Evolutionary conservation across 2,888 invertebrate species (phyloP), one percentile per base, ranked within the genome.

Genomic region (Synergus umbraculus): DNA sequence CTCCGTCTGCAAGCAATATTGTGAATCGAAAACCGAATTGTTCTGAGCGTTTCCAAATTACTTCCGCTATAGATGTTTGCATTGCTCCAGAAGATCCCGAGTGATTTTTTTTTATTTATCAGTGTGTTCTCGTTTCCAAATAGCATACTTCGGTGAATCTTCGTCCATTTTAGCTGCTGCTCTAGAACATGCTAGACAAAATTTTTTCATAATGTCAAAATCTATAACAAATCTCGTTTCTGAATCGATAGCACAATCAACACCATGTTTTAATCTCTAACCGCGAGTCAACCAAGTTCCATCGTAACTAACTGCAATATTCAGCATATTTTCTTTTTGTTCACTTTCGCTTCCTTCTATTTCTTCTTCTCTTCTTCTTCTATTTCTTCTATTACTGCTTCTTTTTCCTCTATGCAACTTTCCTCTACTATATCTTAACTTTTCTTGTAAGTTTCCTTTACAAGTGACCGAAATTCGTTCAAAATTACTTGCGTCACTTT

Each of bases 191-290:
- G 78, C 76, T 54, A 81, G 83, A 79, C 83, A 86, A 78, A 76
- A 83, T 77, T 83, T 86, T 29, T 83, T 83, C 10, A 81, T 49
- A 18, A 84, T 77, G 15, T 69, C 77, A 66, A 76, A 85, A 54
- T 84, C 85, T 7, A 83, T 69, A 15, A 85, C 80, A 37, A 79
- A 82, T 73, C 85, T 84, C 12, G 84, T 83, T 58, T 76, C 60
- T 41, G 80, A 43, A 15, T 80, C 79, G 67, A 82, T 80, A 29
- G 82, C 81, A 49, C 78, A 83, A 41, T 81, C 81, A 76, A 84
- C 79, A 22, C 81, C 81, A 73, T 82, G 81, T n/a, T 82, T 82
- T n/a, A 82, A 84, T 76, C 79, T 83, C 41, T 79, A 79, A n/a
- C 81, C 83, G 13, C 83, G 78, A 64, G 82, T 83, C 4, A 12